A percentile compares a stretch with the other conserved stretches of the same genome.
Evolutionary conservation across 2,888 invertebrate species (phyloP).

Genomic region (Euproctis similis): DNA sequence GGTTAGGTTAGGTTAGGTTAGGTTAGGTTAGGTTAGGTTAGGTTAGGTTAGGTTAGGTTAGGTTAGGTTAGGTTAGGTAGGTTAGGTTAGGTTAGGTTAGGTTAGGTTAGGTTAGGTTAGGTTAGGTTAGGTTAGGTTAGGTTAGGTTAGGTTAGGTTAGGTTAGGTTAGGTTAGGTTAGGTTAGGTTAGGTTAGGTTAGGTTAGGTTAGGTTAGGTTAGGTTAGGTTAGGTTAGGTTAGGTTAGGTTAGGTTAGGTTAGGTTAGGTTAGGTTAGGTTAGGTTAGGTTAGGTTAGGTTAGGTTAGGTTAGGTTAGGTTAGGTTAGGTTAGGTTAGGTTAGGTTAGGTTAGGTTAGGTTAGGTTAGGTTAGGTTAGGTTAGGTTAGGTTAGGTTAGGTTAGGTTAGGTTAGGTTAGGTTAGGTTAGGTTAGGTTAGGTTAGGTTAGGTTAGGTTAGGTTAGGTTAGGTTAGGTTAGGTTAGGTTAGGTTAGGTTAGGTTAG

Average conservation of each 20-base stretch:
- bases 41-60: too few species aligned
- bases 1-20: too few species aligned
- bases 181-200: too few species aligned
- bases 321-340: conserved; percentile 28
- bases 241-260: conserved; percentile 22
- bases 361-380: conserved; percentile 17
- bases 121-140: too few species aligned
- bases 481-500: conserved; percentile 8
- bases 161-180: too few species aligned
- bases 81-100: too few species aligned
- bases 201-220: too few species aligned
- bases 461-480: conserved; percentile 9
- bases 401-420: conserved; percentile 17
- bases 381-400: conserved; percentile 16
- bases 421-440: conserved; percentile 14
- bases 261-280: conserved; percentile 25
- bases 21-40: too few species aligned
- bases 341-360: conserved; percentile 23
- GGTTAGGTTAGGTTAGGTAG: too few species aligned
- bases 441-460: conserved; percentile 12
- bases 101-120: too few species aligned
- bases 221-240: conserved; percentile 20
- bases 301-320: conserved; percentile 26
- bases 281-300: conserved; percentile 25
- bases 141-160: too few species aligned